Evolutionary conservation across 2,113 vertebrate species (phyloP).

Genomic region (Rhadina sibilatrix): DNA sequence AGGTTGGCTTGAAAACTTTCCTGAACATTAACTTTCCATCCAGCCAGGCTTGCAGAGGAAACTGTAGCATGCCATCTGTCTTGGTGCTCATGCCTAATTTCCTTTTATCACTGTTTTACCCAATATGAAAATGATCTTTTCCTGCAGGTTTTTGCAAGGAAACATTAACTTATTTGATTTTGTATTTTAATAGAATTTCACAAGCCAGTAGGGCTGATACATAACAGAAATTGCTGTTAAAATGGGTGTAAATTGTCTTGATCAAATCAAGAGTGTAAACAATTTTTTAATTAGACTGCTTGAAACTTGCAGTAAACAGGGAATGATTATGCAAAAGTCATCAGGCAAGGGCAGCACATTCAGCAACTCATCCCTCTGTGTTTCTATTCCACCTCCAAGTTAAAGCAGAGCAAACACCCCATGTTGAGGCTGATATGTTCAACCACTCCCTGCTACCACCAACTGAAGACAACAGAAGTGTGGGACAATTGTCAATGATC

Average conservation of each 20-base stretch:
- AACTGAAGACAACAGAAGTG: not conserved
- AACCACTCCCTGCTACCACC: not conserved
- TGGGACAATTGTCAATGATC: not conserved
- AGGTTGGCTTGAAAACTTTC: not conserved
- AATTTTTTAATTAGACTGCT: slow-evolving; percentile 26
- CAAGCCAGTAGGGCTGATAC: not conserved
- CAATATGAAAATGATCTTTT: not conserved
- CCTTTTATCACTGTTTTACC: not conserved
- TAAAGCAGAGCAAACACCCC: not conserved
- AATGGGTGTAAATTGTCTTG: slow-evolving; percentile 37
- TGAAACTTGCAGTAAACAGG: not conserved
- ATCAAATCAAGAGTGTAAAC: slow-evolving; percentile 31
- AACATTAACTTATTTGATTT: not conserved
- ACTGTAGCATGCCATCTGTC: not conserved
- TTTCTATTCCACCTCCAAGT: not conserved
- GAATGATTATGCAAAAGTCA: not conserved
- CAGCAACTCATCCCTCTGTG: not conserved
- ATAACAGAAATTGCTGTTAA: slow-evolving; percentile 6
- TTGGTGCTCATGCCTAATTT: not conserved
- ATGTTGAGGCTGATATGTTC: not conserved
- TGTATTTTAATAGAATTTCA: slow-evolving; percentile 41
- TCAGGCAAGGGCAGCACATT: not conserved
- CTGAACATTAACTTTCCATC: not conserved
- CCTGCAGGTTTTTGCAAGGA: slow-evolving; percentile 28
- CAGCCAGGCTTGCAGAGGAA: not conserved